Evolutionary conservation across 2,113 vertebrate species (phyloP).

Genomic region (Aphelocoma coerulescens): DNA sequence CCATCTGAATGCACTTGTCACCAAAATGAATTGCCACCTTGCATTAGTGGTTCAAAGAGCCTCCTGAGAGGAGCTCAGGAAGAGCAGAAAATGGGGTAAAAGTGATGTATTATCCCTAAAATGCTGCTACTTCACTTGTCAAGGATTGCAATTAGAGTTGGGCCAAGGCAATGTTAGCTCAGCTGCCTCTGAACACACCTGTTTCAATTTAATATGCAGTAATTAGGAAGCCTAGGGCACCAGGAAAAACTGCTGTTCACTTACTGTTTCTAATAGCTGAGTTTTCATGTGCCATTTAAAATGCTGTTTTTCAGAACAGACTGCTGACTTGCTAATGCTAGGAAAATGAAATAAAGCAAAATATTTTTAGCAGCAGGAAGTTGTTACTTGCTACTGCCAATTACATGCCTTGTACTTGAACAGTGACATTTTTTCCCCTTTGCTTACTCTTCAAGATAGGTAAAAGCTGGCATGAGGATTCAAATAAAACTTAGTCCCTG

Average conservation of each 20-base stretch:
- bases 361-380: conserved; percentile 69
- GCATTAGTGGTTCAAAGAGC: not conserved
- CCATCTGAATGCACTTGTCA: not conserved
- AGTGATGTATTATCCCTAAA: not conserved
- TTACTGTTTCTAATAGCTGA: conserved; percentile 36
- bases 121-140: not conserved
- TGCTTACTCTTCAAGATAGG: conserved; percentile 53
- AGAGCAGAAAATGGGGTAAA: not conserved
- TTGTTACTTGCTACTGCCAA: conserved; percentile 66
- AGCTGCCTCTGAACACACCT: conserved; percentile 52
- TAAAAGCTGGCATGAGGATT: conserved; percentile 35
- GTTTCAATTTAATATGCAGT: conserved; percentile 55
- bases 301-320: conserved; percentile 55
- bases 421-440: conserved; percentile 22
- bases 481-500: not conserved
- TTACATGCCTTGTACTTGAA: conserved; percentile 56
- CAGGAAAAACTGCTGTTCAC: not conserved
- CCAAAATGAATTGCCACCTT: not conserved
- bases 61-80: not conserved
- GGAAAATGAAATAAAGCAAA: conserved; percentile 60
- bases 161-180: conserved; percentile 42
- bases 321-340: conserved; percentile 64
- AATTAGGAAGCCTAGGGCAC: conserved; percentile 37
- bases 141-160: conserved; percentile 6
- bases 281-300: conserved; percentile 60